These are phyloP conservation scores for Lithophane ornitopus DNA, from an alignment of 2,888 invertebrate genomes.

Conservation along the genomic window DNA sequence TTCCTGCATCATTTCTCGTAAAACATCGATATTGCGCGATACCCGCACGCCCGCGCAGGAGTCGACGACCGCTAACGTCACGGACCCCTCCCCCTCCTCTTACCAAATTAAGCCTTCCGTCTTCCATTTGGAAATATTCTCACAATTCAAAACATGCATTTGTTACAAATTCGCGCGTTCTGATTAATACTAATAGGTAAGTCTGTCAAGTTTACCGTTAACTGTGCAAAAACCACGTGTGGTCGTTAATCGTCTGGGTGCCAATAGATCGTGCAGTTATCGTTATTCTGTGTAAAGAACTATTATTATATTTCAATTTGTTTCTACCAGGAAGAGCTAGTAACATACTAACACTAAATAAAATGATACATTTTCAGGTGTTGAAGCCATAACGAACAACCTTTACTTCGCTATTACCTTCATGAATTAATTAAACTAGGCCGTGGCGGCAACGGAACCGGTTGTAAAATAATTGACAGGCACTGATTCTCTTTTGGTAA, in stretches of 20 bases:
- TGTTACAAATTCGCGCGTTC: slow-evolving; percentile 73
- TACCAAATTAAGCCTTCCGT: slow-evolving; percentile 66
- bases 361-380: slow-evolving; percentile 46
- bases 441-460: slow-evolving; percentile 58
- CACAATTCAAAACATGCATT: slow-evolving; percentile 61
- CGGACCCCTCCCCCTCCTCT: slow-evolving; percentile 62
- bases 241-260: slow-evolving; percentile 39
- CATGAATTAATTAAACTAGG: slow-evolving; percentile 59
- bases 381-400: slow-evolving; percentile 31
- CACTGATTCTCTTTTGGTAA: slow-evolving; percentile 54
- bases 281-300: slow-evolving; percentile 22
- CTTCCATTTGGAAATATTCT: slow-evolving; percentile 58
- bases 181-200: slow-evolving; percentile 74
- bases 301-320: slow-evolving; percentile 10
- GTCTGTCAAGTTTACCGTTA: slow-evolving; percentile 73
- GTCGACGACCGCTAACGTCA: slow-evolving; percentile 79
- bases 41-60: slow-evolving; percentile 68
- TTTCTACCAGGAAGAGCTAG: slow-evolving; percentile 30
- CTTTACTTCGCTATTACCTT: slow-evolving; percentile 49
- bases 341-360: slow-evolving; percentile 27
- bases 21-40: slow-evolving; percentile 65
- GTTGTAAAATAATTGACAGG: slow-evolving; percentile 50
- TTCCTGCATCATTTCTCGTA: slow-evolving; percentile 73
- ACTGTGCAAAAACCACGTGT: slow-evolving; percentile 65
- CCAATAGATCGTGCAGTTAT: slow-evolving; percentile 48